These are phyloP conservation scores for Aphidius ervi DNA, from an alignment of 1,140 invertebrate species.

Conservation along the genomic window DNA sequence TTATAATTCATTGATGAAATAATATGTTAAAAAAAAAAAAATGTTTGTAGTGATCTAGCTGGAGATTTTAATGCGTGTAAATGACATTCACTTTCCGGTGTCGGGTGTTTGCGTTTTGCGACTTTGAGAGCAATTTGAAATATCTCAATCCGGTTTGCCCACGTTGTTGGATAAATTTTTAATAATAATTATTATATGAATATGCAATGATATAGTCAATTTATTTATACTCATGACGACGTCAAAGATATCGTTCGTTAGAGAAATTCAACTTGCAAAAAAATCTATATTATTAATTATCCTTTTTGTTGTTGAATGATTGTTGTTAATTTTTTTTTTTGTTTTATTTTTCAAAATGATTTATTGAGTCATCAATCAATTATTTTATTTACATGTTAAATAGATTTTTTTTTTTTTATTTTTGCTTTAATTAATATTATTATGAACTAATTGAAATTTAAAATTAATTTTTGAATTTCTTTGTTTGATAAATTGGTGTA, in stretches of 20 bases:
- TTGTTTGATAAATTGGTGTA: no score
- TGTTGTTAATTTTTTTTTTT: neutral
- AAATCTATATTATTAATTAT: no score
- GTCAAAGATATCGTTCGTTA: constrained; percentile 8
- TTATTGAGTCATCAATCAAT: no score
- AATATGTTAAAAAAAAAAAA: no score
- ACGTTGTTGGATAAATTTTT: constrained; percentile 23
- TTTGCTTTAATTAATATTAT: no score
- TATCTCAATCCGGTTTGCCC: constrained; percentile 42
- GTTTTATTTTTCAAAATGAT: no score
- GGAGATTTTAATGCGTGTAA: constrained; percentile 33
- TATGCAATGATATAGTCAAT: constrained; percentile 32
- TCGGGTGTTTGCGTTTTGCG: constrained; percentile 6
- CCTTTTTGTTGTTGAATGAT: neutral
- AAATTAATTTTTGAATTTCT: no score
- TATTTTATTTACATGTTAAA: no score
- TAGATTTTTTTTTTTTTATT: no score
- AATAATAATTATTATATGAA: constrained; percentile 28
- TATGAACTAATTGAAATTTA: no score
- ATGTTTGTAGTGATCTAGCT: neutral
- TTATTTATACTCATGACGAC: constrained; percentile 11
- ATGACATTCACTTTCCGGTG: constrained; percentile 18
- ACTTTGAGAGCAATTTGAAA: constrained; percentile 32
- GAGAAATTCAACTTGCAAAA: neutral
- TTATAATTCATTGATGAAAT: no score